A percentile compares a stretch with the other conserved stretches of the same genome.
Evolutionary conservation across 2,797 vertebrate genomes (phyloP).

Genomic region (Myotis daubentonii): DNA sequence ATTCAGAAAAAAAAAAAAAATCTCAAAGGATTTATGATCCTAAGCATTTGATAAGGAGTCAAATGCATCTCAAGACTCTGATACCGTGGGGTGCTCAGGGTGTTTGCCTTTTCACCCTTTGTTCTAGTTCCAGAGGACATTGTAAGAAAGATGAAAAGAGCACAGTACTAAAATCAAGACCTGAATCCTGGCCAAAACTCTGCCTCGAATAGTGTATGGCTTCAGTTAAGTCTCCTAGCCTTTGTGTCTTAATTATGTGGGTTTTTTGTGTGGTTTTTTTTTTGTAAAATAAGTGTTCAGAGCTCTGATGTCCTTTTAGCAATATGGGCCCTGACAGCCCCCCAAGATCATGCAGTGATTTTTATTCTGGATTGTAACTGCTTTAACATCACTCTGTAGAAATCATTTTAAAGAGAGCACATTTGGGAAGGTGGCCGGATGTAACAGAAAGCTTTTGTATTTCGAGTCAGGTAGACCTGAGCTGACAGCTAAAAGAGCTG

Average conservation of each 20-base stretch:
- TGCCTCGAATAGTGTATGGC: not conserved
- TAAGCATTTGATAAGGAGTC: not conserved
- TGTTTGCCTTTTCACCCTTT: not conserved
- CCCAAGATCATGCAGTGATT: not conserved
- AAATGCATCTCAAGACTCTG: conserved; percentile 26
- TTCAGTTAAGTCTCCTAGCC: conserved; percentile 7
- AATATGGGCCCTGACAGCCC: not conserved
- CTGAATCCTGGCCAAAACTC: not conserved
- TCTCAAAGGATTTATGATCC: conserved; percentile 3
- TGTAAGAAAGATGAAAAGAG: not conserved
- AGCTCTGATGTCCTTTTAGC: not conserved
- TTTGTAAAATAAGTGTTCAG: not conserved
- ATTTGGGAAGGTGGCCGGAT: not conserved
- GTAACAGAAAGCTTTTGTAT: not conserved
- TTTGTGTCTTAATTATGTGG: not conserved
- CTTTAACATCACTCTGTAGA: not conserved
- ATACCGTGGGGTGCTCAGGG: not conserved
- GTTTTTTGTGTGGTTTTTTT: not conserved
- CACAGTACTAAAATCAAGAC: not conserved
- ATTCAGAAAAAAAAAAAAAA: conserved; percentile 33
- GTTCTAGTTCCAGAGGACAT: not conserved
- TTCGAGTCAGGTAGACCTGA: not conserved
- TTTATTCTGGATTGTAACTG: not conserved
- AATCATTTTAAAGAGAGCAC: conserved; percentile 2
- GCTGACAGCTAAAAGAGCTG: not conserved